Evolutionary conservation across 2,888 invertebrate genomes (phyloP).

Genomic region (Drosophila meridiana): DNA sequence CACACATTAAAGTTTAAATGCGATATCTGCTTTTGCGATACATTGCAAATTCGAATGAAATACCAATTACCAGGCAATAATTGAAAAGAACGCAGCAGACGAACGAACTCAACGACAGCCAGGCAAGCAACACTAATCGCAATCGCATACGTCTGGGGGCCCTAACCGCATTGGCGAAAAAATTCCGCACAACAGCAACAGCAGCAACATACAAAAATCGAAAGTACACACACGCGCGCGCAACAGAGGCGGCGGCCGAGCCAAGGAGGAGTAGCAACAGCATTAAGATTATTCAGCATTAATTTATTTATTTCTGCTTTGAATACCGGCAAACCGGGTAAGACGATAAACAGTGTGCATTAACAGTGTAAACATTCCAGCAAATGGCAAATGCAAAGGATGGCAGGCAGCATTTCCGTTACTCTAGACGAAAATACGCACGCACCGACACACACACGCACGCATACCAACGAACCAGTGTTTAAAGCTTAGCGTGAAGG

Average conservation of each 20-base stretch:
- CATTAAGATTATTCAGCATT: constrained; percentile 10
- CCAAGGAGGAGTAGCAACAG: constrained; percentile 16
- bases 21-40: constrained; percentile 23
- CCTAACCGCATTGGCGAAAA: constrained; percentile 66
- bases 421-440: constrained; percentile 5
- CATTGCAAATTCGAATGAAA: constrained; percentile 31
- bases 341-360: constrained; percentile 25
- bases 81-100: constrained; percentile 5
- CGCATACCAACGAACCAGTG: neutral
- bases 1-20: constrained; percentile 31
- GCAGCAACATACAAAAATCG: constrained; percentile 45
- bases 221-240: constrained; percentile 46
- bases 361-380: constrained; percentile 30
- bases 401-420: constrained; percentile 25
- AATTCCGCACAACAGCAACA: constrained; percentile 53
- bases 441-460: neutral
- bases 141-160: constrained; percentile 45
- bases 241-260: constrained; percentile 24
- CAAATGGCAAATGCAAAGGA: constrained; percentile 16
- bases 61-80: constrained; percentile 12
- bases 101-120: constrained; percentile 10
- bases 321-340: constrained; percentile 49
- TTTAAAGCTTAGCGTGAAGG: constrained; percentile 22
- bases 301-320: constrained; percentile 7
- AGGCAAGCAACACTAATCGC: constrained; percentile 26